phyloP scores from a whole-genome alignment of 2,113 vertebrate species.

The Hyperopisus bebe region DNA sequence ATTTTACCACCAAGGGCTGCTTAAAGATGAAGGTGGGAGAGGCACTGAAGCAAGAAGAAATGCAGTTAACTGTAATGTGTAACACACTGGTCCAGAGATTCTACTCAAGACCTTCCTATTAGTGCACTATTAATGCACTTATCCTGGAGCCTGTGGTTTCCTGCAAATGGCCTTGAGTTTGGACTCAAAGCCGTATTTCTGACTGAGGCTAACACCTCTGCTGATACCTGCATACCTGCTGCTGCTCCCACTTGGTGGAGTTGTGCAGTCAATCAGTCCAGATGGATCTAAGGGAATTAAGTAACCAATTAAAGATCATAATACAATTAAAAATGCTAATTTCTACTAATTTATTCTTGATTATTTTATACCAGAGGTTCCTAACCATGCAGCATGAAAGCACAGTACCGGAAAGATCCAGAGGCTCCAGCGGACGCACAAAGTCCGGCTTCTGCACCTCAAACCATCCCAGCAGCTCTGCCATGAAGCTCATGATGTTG shows the following conservation, averaged over 20 bases:
- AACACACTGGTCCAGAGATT: neutral
- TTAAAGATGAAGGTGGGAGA: conserved; percentile 75
- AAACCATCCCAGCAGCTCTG: conserved; percentile 75
- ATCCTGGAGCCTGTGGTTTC: neutral
- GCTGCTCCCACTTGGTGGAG: conserved; percentile 51
- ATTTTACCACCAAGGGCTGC: conserved; percentile 69
- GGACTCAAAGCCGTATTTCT: neutral
- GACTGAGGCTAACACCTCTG: neutral
- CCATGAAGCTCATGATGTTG: conserved; percentile 77
- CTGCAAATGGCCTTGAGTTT: neutral
- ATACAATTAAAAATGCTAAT: neutral
- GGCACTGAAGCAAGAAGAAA: conserved; percentile 49
- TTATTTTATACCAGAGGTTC: neutral
- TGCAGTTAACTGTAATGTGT: neutral
- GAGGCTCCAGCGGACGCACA: conserved; percentile 61
- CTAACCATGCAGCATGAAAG: neutral
- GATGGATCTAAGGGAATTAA: conserved; percentile 44
- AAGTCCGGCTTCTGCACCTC: conserved; percentile 79
- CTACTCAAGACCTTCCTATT: too few species aligned
- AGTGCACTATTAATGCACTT: neutral
- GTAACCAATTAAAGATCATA: neutral
- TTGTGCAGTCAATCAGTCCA: conserved; percentile 42
- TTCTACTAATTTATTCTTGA: neutral
- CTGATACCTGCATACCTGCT: conserved; percentile 18
- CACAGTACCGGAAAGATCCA: conserved; percentile 65